These are phyloP conservation scores for Aporophyla nigra DNA, from an alignment of 2,888 invertebrate species.

Conservation along the genomic window DNA sequence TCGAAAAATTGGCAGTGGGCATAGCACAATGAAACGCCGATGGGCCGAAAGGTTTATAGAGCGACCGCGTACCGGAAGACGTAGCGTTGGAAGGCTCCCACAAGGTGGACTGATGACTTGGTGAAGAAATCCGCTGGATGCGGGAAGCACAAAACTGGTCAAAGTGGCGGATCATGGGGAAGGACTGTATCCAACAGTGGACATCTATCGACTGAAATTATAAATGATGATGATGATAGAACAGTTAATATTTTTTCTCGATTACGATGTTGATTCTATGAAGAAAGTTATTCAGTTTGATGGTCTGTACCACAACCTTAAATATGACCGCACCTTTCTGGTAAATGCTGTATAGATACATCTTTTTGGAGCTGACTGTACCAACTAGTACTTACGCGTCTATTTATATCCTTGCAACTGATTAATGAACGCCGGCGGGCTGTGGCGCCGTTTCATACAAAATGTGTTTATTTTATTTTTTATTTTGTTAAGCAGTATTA, in stretches of 20 bases:
- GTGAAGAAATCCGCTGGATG: too few relatives aligned
- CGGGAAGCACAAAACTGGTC: too few relatives aligned
- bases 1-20: too few relatives aligned
- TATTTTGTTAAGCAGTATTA: background rate
- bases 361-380: background rate
- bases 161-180: too few relatives aligned
- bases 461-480: slow-evolving; percentile 16
- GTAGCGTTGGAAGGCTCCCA: too few relatives aligned
- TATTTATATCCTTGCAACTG: slow-evolving; percentile 78
- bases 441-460: slow-evolving; percentile 37
- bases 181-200: too few relatives aligned
- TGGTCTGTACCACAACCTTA: background rate
- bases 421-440: slow-evolving; percentile 63
- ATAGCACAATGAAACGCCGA: too few relatives aligned
- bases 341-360: background rate
- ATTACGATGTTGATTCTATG: background rate
- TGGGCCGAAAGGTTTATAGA: too few relatives aligned
- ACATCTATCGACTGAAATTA: too few relatives aligned
- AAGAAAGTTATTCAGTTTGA: background rate
- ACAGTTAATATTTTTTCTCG: background rate
- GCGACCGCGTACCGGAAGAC: too few relatives aligned
- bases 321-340: background rate
- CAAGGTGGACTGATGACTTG: too few relatives aligned
- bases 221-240: too few relatives aligned
- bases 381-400: slow-evolving; percentile 47